phyloP scores from a whole-genome alignment of 2,888 invertebrate genomes.

The Apamea anceps region DNA sequence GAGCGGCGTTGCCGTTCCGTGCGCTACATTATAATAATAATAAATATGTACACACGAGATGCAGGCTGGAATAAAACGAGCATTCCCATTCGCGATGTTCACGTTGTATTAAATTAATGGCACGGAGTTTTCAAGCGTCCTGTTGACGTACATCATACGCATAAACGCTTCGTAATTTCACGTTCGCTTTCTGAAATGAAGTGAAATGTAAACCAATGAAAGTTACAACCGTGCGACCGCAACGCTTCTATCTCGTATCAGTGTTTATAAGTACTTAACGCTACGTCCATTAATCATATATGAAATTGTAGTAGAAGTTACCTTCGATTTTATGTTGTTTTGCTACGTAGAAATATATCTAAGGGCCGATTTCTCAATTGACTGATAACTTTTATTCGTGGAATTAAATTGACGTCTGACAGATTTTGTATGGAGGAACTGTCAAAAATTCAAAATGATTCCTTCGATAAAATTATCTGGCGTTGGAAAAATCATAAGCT shows the following conservation, averaged over 20 bases:
- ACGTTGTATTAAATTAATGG: slow-evolving; percentile 5
- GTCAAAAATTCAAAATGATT: too few species aligned
- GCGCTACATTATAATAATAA: too few species aligned
- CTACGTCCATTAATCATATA: slow-evolving; percentile 16
- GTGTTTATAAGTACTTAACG: slow-evolving; percentile 22
- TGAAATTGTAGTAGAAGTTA: neutral
- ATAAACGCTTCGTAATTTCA: slow-evolving; percentile 21
- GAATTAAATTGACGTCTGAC: too few species aligned
- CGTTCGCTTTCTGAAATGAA: slow-evolving; percentile 58
- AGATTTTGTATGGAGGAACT: too few species aligned
- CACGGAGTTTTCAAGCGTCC: slow-evolving; percentile 5
- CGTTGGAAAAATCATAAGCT: too few species aligned
- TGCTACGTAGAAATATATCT: neutral
- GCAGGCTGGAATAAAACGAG: neutral
- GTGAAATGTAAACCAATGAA: slow-evolving; percentile 56
- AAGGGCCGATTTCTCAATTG: too few species aligned
- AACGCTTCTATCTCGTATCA: slow-evolving; percentile 6
- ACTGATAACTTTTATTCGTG: too few species aligned
- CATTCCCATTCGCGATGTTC: neutral
- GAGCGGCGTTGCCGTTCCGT: too few species aligned
- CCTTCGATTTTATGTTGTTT: slow-evolving; percentile 11
- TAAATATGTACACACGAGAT: too few species aligned
- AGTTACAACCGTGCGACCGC: slow-evolving; percentile 35
- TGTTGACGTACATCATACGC: slow-evolving; percentile 25
- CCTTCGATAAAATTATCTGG: too few species aligned